phyloP scores from a whole-genome alignment of 2,797 vertebrate species.

The Gallinago stenura region DNA sequence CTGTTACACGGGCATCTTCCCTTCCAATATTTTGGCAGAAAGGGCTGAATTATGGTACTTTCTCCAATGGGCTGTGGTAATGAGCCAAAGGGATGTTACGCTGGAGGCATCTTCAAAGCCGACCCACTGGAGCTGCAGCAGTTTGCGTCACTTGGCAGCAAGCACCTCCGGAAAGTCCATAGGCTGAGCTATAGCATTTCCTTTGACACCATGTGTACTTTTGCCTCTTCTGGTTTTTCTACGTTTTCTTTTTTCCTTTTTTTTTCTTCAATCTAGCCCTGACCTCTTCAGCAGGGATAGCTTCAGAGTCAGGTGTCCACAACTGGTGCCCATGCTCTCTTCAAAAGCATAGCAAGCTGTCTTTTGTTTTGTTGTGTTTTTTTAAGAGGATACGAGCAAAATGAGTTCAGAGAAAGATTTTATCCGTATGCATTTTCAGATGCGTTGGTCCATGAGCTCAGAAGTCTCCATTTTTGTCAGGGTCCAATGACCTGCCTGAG shows the following conservation, averaged over 20 bases:
- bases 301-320: neutral
- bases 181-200: neutral
- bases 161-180: neutral
- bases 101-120: neutral
- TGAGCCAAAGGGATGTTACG: neutral
- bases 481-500: neutral
- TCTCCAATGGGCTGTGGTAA: neutral
- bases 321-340: too few species aligned
- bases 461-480: neutral
- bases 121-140: rapidly evolving
- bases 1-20: neutral
- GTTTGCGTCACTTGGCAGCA: neutral
- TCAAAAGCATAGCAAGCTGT: neutral
- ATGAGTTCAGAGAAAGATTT: neutral
- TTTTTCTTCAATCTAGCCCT: neutral
- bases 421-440: neutral
- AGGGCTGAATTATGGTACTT: neutral
- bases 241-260: neutral
- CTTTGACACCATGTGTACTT: neutral
- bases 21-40: neutral
- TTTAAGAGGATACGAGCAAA: neutral
- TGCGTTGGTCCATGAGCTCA: neutral
- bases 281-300: neutral
- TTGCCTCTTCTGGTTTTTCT: neutral
- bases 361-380: neutral